Evolutionary conservation across 2,888 invertebrate genomes (phyloP).

Genomic region (Pharmacophagus antenor): DNA sequence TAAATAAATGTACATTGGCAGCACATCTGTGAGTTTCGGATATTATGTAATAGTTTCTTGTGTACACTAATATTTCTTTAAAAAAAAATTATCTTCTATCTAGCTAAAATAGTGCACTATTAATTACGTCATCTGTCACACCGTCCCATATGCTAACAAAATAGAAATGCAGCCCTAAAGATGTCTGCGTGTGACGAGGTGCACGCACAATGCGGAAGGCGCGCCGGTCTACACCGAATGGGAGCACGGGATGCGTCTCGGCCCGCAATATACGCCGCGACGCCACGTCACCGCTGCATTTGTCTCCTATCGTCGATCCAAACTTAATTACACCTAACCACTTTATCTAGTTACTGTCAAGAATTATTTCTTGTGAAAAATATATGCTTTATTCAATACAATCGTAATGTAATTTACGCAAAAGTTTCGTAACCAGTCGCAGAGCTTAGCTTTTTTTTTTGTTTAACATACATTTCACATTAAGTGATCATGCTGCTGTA

Average conservation of each 20-base stretch:
- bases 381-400: neutral
- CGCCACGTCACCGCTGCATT: conserved; percentile 59
- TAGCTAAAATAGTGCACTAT: neutral
- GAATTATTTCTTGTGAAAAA: neutral
- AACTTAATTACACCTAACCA: conserved; percentile 32
- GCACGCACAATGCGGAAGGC: conserved; percentile 74
- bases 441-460: too few species aligned
- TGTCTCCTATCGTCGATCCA: conserved; percentile 40
- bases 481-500: too few species aligned
- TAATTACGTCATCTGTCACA: conserved; percentile 30
- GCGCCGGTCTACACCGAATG: conserved; percentile 63
- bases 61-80: neutral
- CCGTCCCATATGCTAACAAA: conserved; percentile 35
- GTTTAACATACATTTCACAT: too few species aligned
- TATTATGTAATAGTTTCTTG: too few species aligned
- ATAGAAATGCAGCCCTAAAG: conserved; percentile 58
- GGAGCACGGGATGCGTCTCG: conserved; percentile 72
- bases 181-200: conserved; percentile 67
- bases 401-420: too few species aligned
- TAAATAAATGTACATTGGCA: too few species aligned
- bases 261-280: conserved; percentile 51
- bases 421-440: too few species aligned
- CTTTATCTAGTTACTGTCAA: neutral
- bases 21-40: too few species aligned
- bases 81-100: neutral